Evolutionary conservation across 2,888 invertebrate species (phyloP), one percentile per base, ranked within the genome.

Genomic region (Scaptodrosophila latifasciaeformis): DNA sequence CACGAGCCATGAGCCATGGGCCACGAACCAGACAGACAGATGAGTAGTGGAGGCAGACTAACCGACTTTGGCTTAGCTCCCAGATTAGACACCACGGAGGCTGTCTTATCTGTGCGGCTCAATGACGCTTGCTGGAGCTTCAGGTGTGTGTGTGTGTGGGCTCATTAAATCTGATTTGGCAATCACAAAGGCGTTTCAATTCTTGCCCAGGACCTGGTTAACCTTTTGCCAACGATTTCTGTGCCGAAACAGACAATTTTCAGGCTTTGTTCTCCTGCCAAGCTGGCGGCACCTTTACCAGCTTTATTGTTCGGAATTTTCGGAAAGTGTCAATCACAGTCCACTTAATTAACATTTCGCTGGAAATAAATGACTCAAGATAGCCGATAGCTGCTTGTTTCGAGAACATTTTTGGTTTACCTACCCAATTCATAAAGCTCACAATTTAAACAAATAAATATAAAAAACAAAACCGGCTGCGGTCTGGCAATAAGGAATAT

Each of bases 111-210:
- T n/a, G n/a, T n/a, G n/a, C n/a, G n/a, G n/a, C n/a, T n/a, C n/a
- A n/a, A n/a, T n/a, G n/a, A n/a, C n/a, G n/a, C n/a, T n/a, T n/a
- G n/a, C n/a, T n/a, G n/a, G n/a, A n/a, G n/a, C n/a, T n/a, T n/a
- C n/a, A n/a, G n/a, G n/a, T n/a, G n/a, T n/a, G n/a, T n/a, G 75
- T 75, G 65, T 72, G 70, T 43, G 55, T 5, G 24, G 17, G 57
- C 75, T 74, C 75, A 74, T 75, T 71, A 72, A 74, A 70, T 74
- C 70, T 5, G 24, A 75, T 49, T 59, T 21, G 54, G 57, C 55
- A 67, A 71, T 70, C 71, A 54, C 19, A 2, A 12, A 7, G 5
- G 37, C 37, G 37, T 34, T 34, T 34, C 34, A 34, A 34, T 34
- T 34, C 15, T 6, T 13, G 34, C 34, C 12, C 37, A 37, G 18